Evolutionary conservation across 2,888 invertebrate genomes (phyloP), one percentile per base, ranked within the genome.

Genomic region (Leucania comma): DNA sequence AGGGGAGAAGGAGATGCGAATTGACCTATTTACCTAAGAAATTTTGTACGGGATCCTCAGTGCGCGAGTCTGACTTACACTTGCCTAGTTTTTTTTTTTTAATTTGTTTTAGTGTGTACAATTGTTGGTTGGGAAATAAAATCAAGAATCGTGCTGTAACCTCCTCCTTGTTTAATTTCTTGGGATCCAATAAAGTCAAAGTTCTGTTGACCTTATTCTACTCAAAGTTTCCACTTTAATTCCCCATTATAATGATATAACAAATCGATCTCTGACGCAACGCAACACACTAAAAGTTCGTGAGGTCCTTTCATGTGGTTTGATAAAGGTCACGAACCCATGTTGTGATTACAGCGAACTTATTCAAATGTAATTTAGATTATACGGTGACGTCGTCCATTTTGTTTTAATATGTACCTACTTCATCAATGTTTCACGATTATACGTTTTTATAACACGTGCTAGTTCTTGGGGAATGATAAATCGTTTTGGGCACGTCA

Each of bases 331-430:
- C 85, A 83, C 74, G 72, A 75, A 67, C 72, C 29, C 54, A 24
- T 63, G 67, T 71, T 77, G 62, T 82, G 82, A 82, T 84, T 82
- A 71, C 71, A 61, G 38, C 51, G 42, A 68, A 72, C 61, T 74
- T 80, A 83, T 84, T 83, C 77, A 83, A 83, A 84, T 82, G 80
- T 84, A 77, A 84, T 83, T 83, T 84, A 77, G 85, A 82, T 84
- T 84, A 67, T 74, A 72, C 65, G 68, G 68, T 84, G 85, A 84
- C 77, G 58, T 68, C 51, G 66, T 75, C 75, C 76, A 82, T 84
- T 84, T 83, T 77, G 82, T 83, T 84, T 84, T 72, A 84, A 73
- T 79, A 42, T 42, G 42, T 42, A 70, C 58, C 61, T 84, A 69
- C 68, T 75, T 75, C 68, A 84, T 78, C 80, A 77, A 75, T 77